Evolutionary conservation across 2,797 vertebrate genomes (phyloP).

Genomic region (Nannoperca australis): DNA sequence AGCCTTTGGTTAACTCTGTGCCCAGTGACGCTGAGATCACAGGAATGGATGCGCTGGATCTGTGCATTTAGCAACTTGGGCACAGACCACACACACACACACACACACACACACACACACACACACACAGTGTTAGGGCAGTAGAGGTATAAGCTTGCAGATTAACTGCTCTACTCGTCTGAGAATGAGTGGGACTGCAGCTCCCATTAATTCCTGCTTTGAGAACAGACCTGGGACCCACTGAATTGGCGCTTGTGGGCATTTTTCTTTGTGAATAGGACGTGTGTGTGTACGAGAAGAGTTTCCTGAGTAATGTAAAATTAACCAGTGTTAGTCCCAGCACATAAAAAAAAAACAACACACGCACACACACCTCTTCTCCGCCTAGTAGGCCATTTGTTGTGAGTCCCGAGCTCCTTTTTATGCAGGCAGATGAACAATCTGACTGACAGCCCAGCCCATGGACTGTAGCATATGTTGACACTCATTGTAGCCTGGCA

Average conservation of each 20-base stretch:
- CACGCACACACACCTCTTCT: neutral
- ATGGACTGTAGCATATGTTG: conserved; percentile 48
- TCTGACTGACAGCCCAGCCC: conserved; percentile 55
- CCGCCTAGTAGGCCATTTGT: conserved; percentile 20
- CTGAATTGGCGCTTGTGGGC: conserved; percentile 6
- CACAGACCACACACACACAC: conserved; percentile 11
- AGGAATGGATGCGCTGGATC: conserved; percentile 51
- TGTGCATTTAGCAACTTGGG: conserved; percentile 40
- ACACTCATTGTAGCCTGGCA: conserved; percentile 50
- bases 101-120: conserved; percentile 6
- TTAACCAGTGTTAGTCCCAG: conserved; percentile 24
- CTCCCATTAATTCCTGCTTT: conserved; percentile 56
- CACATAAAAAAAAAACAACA: conserved; percentile 17
- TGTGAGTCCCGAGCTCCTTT: conserved; percentile 15
- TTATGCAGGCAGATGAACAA: conserved; percentile 40
- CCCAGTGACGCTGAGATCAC: conserved; percentile 51
- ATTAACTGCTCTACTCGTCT: conserved; percentile 63
- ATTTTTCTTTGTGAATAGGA: conserved; percentile 12
- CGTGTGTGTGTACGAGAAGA: neutral
- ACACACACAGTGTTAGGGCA: conserved; percentile 25
- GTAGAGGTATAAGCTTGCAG: conserved; percentile 46
- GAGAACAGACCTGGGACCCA: conserved; percentile 40
- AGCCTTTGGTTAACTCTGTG: conserved; percentile 35
- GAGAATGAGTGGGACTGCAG: conserved; percentile 48
- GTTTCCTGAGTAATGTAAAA: conserved; percentile 48